phyloP scores from a whole-genome alignment of 2,113 vertebrate genomes.

The Atherinomorus stipes region DNA sequence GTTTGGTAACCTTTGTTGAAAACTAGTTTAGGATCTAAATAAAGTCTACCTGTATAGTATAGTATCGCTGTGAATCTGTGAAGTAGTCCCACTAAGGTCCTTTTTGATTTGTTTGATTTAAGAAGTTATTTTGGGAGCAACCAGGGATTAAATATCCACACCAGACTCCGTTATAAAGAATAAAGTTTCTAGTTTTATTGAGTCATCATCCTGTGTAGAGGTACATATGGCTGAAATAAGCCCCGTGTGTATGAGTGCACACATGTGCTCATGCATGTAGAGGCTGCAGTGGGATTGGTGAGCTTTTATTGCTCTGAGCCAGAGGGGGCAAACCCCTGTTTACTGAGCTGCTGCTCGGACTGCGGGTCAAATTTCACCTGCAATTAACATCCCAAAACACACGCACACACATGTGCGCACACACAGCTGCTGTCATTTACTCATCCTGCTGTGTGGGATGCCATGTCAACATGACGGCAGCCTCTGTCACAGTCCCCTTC shows the following conservation, averaged over 20 bases:
- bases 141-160: constrained; percentile 11
- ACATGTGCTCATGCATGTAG: constrained; percentile 11
- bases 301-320: constrained; percentile 61
- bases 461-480: constrained; percentile 67
- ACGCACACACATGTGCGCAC: constrained; percentile 34
- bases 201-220: constrained; percentile 4
- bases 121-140: constrained; percentile 8
- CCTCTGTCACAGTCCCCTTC: constrained; percentile 42
- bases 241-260: constrained; percentile 15
- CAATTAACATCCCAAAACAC: constrained; percentile 64
- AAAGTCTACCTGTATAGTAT: too few species aligned
- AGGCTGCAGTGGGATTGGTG: constrained; percentile 9
- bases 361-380: constrained; percentile 74
- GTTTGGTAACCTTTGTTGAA: too few species aligned
- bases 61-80: too few species aligned
- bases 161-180: neutral
- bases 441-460: constrained; percentile 74
- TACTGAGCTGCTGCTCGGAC: constrained; percentile 69
- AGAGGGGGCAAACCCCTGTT: constrained; percentile 54
- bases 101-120: neutral
- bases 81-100: too few species aligned
- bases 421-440: constrained; percentile 73
- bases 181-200: constrained; percentile 18
- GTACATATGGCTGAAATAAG: constrained; percentile 24
- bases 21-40: too few species aligned